These are phyloP conservation scores for Mesorhabditis sp. DNA, from an alignment of 2,888 invertebrate genomes.

Conservation along the genomic window DNA sequence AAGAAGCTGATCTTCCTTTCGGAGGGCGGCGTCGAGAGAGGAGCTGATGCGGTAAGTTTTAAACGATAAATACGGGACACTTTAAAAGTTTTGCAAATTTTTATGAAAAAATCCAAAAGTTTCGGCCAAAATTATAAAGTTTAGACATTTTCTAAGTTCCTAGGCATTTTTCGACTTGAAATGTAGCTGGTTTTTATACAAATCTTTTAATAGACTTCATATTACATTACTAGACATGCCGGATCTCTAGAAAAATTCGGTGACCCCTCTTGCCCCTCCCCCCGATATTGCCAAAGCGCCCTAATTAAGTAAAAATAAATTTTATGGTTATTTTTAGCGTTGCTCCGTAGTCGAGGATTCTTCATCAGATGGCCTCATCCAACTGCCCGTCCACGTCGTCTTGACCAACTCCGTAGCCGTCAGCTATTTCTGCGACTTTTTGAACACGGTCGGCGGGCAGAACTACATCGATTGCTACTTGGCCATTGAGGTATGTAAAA, in stretches of 20 bases:
- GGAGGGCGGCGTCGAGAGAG: constrained; percentile 15
- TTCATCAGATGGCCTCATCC: constrained; percentile 29
- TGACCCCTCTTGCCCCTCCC: too few species aligned
- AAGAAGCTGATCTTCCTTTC: constrained; percentile 61
- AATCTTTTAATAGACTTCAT: too few species aligned
- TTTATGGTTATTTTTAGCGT: too few species aligned
- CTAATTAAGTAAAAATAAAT: too few species aligned
- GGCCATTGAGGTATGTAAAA: constrained; percentile 69
- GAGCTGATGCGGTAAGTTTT: constrained; percentile 16
- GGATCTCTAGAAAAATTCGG: too few species aligned
- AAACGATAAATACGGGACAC: too few species aligned
- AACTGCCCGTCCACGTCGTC: constrained; percentile 71
- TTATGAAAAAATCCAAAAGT: too few species aligned
- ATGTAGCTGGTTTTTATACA: too few species aligned
- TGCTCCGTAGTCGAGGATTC: not conserved
- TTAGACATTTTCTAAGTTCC: too few species aligned
- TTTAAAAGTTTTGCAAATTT: constrained; percentile 3
- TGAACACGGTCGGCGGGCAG: constrained; percentile 71
- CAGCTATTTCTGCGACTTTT: constrained; percentile 74
- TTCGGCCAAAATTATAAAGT: too few species aligned
- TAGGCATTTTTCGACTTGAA: not conserved
- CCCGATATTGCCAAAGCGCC: too few species aligned
- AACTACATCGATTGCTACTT: constrained; percentile 75
- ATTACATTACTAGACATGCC: too few species aligned
- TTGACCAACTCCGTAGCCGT: constrained; percentile 75